phyloP scores from a whole-genome alignment of 2,888 invertebrate genomes.

The Seira sanloemensis region DNA sequence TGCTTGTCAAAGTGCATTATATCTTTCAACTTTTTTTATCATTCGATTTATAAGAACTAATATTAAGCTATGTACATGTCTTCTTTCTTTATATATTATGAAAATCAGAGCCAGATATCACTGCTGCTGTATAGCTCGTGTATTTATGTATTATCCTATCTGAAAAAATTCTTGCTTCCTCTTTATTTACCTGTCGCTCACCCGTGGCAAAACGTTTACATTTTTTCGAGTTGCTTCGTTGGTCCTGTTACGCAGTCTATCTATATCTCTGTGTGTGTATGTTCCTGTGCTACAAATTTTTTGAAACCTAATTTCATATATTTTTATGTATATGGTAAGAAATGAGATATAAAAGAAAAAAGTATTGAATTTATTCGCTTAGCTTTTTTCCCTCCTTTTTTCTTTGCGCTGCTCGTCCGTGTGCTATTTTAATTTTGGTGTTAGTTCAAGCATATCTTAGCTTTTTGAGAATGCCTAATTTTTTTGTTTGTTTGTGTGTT shows the following conservation, averaged over 20 bases:
- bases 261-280: neutral
- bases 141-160: too few species aligned
- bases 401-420: slow-evolving; percentile 26
- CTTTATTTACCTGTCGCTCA: slow-evolving; percentile 60
- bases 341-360: neutral
- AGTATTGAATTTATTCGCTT: slow-evolving; percentile 18
- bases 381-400: slow-evolving; percentile 6
- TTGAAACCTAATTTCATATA: neutral
- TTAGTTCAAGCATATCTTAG: slow-evolving; percentile 53
- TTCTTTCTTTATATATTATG: too few species aligned
- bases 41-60: too few species aligned
- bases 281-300: neutral
- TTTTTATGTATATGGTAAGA: neutral
- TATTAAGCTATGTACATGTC: too few species aligned
- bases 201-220: slow-evolving; percentile 55
- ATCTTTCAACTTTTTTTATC: too few species aligned
- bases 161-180: slow-evolving; percentile 21
- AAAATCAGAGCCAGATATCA: too few species aligned
- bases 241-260: neutral
- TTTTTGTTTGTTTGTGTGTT: neutral
- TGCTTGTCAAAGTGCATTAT: neutral
- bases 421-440: slow-evolving; percentile 60
- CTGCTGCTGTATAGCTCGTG: too few species aligned
- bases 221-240: slow-evolving; percentile 18
- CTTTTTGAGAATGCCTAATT: neutral